Evolutionary conservation across 2,113 vertebrate genomes (phyloP), one percentile per base, ranked within the genome.

Genomic region (Tragelaphus imberbis): DNA sequence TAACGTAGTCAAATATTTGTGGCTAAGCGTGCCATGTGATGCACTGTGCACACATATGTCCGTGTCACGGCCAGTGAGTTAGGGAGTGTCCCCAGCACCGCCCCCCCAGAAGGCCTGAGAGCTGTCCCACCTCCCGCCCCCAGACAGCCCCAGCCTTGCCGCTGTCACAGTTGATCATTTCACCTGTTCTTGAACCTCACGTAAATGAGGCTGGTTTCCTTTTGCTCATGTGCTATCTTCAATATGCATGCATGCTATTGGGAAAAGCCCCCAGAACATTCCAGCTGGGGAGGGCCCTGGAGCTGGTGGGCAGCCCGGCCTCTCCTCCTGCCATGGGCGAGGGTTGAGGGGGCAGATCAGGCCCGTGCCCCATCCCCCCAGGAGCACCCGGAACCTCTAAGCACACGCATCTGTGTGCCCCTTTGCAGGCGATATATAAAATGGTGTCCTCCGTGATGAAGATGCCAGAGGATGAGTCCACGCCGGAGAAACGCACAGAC

Each of bases 391-490:
- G 30, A 56, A 44, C 3, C 51, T 86, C 4, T 58, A 44, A 86
- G 30, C 63, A 28, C 56, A 28, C 15, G 0, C 0, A 3, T 13
- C n/a, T 13, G 0, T 55, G 13, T 30, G 27, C 33, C 25, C 65
- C 88, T 82, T 71, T 71, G 36, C 94, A 99, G 99, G 99, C 99
- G 44, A 99, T 99, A 95, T 99, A 99, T 98, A 99, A 99, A 97
- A 99, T 99, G 99, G 99, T 99, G 88, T 99, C 99, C 0, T 99
- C 99, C 0, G 99, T 99, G 98, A 99, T 99, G 99, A 99, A 99
- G 97, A 99, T 99, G 99, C 99, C 99, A 0, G 99, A 99, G 95
- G 99, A 99, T 0, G 99, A 99, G 98, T 99, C 99, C 53, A 99
- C 99, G n/a, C 99, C 99, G 0, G 99, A 99, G 98, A 99, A 99